Conservation (phyloP, 2,113 vertebrate species). For the Poeciliopsis turrubarensis region DNA sequence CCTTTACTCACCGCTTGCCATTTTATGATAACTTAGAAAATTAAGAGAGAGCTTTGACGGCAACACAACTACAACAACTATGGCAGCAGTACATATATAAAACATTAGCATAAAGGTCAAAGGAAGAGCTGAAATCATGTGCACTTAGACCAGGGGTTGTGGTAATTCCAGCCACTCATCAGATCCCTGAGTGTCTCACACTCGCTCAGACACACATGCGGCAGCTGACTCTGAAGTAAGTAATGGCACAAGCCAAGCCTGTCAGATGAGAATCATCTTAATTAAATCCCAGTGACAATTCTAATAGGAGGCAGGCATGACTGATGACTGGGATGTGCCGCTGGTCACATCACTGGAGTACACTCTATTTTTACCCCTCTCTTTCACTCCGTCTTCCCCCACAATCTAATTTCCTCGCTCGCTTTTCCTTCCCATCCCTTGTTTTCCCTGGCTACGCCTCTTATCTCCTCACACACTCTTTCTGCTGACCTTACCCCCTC, state of each 20-base stretch:
- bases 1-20: neutral
- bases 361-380: conserved; percentile 69
- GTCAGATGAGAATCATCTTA: conserved; percentile 82
- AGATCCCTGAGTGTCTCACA: neutral
- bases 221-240: conserved; percentile 56
- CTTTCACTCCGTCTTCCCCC: conserved; percentile 26
- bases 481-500: neutral
- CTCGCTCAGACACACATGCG: conserved; percentile 24
- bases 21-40: conserved; percentile 17
- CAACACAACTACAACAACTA: conserved; percentile 4
- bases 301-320: conserved; percentile 74
- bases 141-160: conserved; percentile 15
- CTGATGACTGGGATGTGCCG: conserved; percentile 73
- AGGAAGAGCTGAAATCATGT: neutral
- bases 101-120: neutral
- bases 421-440: conserved; percentile 8
- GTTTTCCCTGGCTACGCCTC: conserved; percentile 6
- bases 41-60: neutral
- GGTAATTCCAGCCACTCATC: conserved; percentile 21
- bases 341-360: conserved; percentile 65
- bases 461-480: conserved; percentile 4
- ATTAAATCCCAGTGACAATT: conserved; percentile 80
- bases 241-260: conserved; percentile 70
- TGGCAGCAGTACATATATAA: neutral
- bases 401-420: conserved; percentile 35